Percentiles rank a stretch among this genome's conserved stretches.
Evolutionary conservation across 2,797 vertebrate species (phyloP).

Genomic region (Lateolabrax maculatus): DNA sequence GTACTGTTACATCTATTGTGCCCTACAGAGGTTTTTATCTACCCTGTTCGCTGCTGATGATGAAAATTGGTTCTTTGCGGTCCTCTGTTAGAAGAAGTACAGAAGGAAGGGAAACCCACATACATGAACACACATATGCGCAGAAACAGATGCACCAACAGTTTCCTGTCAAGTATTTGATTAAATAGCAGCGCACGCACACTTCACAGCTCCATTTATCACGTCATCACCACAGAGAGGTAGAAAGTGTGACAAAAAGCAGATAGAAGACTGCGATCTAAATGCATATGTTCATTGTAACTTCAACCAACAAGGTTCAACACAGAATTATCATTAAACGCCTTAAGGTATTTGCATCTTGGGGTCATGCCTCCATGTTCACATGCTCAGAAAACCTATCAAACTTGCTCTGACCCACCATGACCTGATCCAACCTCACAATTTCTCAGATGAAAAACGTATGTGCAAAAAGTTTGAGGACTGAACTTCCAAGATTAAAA

Average conservation of each 20-base stretch:
- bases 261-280: neutral
- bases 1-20: neutral
- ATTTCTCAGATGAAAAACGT: neutral
- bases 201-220: neutral
- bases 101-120: conserved; percentile 43
- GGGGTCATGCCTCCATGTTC: neutral
- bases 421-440: neutral
- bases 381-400: neutral
- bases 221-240: conserved; percentile 5
- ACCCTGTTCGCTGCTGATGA: conserved; percentile 17
- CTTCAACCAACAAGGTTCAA: neutral
- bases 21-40: conserved; percentile 18
- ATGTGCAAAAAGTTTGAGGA: conserved; percentile 21
- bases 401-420: conserved; percentile 1
- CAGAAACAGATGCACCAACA: conserved; percentile 8
- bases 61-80: conserved; percentile 2
- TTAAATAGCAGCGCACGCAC: conserved; percentile 27
- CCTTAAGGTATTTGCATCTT: neutral
- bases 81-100: conserved; percentile 30
- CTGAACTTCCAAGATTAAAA: conserved; percentile 24
- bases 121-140: neutral
- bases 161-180: conserved; percentile 71
- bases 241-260: neutral
- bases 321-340: neutral
- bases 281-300: neutral